Percentiles rank a stretch among this genome's conserved stretches.
These are phyloP conservation scores for Sinonovacula constricta DNA, from an alignment of 1,140 invertebrate genomes.

Conservation along the genomic window DNA sequence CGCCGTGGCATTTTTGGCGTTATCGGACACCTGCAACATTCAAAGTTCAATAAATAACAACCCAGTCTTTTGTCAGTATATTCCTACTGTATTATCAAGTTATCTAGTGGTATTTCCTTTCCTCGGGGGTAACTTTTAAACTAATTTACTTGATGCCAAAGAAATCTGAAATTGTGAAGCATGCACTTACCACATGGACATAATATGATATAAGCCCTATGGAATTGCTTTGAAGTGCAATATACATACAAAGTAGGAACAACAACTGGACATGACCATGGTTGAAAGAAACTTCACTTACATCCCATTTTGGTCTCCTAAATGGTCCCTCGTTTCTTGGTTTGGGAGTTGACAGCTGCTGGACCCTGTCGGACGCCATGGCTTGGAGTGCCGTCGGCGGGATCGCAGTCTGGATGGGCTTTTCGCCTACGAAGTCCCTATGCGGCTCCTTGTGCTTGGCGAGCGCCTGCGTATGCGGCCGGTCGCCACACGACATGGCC, in stretches of 20 bases:
- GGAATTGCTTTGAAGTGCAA: not conserved
- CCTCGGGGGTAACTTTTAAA: not conserved
- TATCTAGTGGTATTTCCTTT: not conserved
- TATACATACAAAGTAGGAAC: not conserved
- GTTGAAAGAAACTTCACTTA: conserved; percentile 46
- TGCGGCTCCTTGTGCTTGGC: conserved; percentile 61
- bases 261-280: not conserved
- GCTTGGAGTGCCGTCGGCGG: conserved; percentile 56
- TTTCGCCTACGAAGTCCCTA: conserved; percentile 60
- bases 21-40: conserved; percentile 58
- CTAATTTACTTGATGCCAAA: not conserved
- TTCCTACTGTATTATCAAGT: not conserved
- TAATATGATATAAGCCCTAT: no score
- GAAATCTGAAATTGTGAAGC: no score
- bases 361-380: conserved; percentile 55
- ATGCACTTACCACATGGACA: no score
- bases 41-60: no score
- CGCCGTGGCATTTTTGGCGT: conserved; percentile 68
- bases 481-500: conserved; percentile 52
- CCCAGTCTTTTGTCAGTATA: not conserved
- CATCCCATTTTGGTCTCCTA: conserved; percentile 69
- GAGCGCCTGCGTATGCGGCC: conserved; percentile 58
- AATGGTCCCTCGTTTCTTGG: conserved; percentile 66
- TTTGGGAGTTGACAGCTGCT: conserved; percentile 66
- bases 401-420: conserved; percentile 62